phyloP scores from a whole-genome alignment of 2,113 vertebrate genomes.

The Halichoeres trimaculatus region DNA sequence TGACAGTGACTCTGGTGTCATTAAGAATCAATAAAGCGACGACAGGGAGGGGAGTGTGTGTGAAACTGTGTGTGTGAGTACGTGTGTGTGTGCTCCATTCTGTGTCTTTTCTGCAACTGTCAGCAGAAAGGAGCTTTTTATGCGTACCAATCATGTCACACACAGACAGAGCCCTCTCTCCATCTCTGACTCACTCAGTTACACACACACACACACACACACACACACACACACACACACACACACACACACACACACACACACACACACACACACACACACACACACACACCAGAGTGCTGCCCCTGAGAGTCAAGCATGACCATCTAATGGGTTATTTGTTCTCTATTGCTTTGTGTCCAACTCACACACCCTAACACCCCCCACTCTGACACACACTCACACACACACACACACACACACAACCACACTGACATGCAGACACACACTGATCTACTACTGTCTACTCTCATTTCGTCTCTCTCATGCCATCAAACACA shows the following conservation, averaged over 20 bases:
- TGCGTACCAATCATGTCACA: constrained; percentile 71
- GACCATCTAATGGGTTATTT: constrained; percentile 62
- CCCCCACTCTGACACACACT: constrained; percentile 6
- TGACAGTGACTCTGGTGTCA: constrained; percentile 76
- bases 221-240: constrained; percentile 12
- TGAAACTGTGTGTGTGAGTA: constrained; percentile 54
- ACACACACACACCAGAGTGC: constrained; percentile 5
- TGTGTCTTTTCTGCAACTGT: constrained; percentile 75
- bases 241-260: background rate
- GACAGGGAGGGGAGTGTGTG: constrained; percentile 50
- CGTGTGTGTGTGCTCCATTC: constrained; percentile 56
- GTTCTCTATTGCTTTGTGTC: constrained; percentile 51
- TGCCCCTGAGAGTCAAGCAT: constrained; percentile 35
- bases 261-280: constrained; percentile 6
- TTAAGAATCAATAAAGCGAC: constrained; percentile 81
- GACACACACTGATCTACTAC: background rate
- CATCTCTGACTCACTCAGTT: constrained; percentile 37
- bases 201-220: constrained; percentile 1
- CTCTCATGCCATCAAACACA: constrained; percentile 11
- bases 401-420: constrained; percentile 4
- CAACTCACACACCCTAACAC: constrained; percentile 24
- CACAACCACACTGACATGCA: constrained; percentile 30
- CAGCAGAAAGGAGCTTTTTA: constrained; percentile 75
- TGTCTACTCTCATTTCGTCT: background rate
- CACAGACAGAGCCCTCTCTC: constrained; percentile 47